These are phyloP conservation scores for Zapus hudsonius DNA, from an alignment of 2,113 vertebrate genomes.

Conservation along the genomic window DNA sequence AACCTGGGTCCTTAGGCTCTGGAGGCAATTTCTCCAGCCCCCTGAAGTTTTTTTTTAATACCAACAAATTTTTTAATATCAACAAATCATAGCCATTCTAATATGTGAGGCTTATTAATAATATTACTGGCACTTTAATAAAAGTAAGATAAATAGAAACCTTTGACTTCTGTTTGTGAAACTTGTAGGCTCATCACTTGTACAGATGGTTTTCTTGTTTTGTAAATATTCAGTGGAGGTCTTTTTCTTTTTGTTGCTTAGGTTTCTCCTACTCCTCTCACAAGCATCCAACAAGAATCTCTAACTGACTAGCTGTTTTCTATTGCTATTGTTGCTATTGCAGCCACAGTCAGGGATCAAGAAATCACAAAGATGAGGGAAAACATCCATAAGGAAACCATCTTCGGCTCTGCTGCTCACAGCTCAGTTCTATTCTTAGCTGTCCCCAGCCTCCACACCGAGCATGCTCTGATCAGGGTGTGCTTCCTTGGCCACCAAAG, in stretches of 20 bases:
- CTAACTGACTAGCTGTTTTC: background rate
- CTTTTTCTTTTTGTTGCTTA: no score
- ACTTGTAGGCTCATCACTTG: background rate
- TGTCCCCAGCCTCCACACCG: background rate
- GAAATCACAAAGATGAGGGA: constrained; percentile 29
- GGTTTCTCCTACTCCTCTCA: background rate
- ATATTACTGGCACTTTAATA: background rate
- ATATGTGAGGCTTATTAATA: background rate
- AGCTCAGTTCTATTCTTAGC: constrained; percentile 56
- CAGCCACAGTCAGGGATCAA: background rate
- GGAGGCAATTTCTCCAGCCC: no score
- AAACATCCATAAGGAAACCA: constrained; percentile 7
- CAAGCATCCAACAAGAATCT: background rate
- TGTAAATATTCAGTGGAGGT: background rate
- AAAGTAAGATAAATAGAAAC: background rate
- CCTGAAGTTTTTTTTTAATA: no score
- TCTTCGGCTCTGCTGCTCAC: constrained; percentile 25
- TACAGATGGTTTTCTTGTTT: background rate
- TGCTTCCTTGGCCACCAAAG: constrained; percentile 44
- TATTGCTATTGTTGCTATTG: background rate
- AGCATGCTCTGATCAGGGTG: background rate
- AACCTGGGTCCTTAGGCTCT: no score
- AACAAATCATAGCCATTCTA: background rate
- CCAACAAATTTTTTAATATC: background rate
- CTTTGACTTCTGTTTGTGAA: background rate